Base-by-base conservation (phyloP, 2,113 vertebrate genomes). In the Grallaria varia region DNA sequence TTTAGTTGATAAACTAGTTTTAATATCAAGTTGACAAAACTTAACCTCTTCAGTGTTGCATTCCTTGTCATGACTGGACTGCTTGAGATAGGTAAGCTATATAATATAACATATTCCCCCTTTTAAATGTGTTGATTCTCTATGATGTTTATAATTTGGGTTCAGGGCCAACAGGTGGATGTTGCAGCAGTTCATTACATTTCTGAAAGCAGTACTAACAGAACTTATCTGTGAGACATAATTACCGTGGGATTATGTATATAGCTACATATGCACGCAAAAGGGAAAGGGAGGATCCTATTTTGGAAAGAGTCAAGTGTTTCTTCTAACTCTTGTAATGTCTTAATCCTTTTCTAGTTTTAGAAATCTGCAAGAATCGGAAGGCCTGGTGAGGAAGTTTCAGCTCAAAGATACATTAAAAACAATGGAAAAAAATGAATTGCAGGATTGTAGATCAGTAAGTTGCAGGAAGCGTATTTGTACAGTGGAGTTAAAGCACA, bases 101-200 rank as follows among this genome's bases (percentile, higher is more conserved):
- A 18, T 50, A 71, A n/a, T 39, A 30, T 5, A 56, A 9, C 7
- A 1, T 42, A 16, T 73, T 74, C 16, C 59, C n/a, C 74, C 39
- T 87, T 66, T 42, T 42, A 42, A 37, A 17, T 18, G 16, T 12
- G 10, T 37, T 69, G 15, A 42, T 76, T 84, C 8, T 84, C 22
- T 73, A 42, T 56, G 63, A 64, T 60, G 88, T 96, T 12, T 76
- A 15, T 97, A 53, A 84, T 12, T 82, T 86, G 87, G 84, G 84
- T 97, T 97, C 39, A 49, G 97, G 93, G 97, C 97, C 97, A 97
- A 63, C 69, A 81, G 90, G 93, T 94, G 72, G 17, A 11, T 77
- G 91, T 77, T 89, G 86, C 49, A 68, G 47, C 35, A 73, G 40
- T 47, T 71, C 24, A 24, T 53, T 37, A 10, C 24, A 28, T 22